Percentiles rank a stretch among this genome's conserved stretches.
These are phyloP conservation scores for Tortricodes alternella DNA, from an alignment of 2,888 invertebrate species.

Conservation along the genomic window DNA sequence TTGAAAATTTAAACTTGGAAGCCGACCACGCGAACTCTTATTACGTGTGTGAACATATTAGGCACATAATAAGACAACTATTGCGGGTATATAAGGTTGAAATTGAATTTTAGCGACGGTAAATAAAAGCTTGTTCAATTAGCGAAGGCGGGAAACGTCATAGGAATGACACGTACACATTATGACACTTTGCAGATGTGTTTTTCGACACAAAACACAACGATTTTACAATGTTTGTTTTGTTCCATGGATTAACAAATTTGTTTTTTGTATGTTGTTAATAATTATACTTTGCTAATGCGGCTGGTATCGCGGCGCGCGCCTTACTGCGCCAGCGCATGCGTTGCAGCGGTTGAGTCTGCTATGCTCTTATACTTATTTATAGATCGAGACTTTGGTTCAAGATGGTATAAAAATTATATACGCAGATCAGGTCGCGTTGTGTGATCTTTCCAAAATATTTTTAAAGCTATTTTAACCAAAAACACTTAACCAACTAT, in stretches of 20 bases:
- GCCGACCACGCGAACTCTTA: not conserved
- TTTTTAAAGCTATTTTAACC: too few species aligned
- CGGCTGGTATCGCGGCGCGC: constrained; percentile 60
- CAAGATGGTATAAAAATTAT: constrained; percentile 31
- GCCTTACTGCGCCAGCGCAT: constrained; percentile 53
- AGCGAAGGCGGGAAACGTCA: constrained; percentile 1
- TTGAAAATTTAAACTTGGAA: not conserved
- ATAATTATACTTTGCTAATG: constrained; percentile 27
- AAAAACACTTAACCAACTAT: too few species aligned
- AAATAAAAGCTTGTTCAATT: constrained; percentile 10
- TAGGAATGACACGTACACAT: constrained; percentile 2
- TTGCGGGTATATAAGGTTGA: not conserved
- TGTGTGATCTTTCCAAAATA: too few species aligned
- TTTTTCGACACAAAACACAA: not conserved
- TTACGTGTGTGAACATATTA: not conserved
- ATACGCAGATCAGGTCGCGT: constrained; percentile 27
- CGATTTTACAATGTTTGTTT: not conserved
- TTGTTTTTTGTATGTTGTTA: constrained; percentile 1
- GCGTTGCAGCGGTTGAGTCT: constrained; percentile 34
- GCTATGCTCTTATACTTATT: constrained; percentile 34
- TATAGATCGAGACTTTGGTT: constrained; percentile 31
- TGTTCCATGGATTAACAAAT: too few species aligned
- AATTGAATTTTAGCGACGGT: not conserved
- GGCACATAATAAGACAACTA: not conserved
- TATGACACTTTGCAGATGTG: not conserved